Percentiles rank a stretch among this genome's conserved stretches.
Conservation (phyloP, 2,888 invertebrate genomes). For the Pterostichus niger region DNA sequence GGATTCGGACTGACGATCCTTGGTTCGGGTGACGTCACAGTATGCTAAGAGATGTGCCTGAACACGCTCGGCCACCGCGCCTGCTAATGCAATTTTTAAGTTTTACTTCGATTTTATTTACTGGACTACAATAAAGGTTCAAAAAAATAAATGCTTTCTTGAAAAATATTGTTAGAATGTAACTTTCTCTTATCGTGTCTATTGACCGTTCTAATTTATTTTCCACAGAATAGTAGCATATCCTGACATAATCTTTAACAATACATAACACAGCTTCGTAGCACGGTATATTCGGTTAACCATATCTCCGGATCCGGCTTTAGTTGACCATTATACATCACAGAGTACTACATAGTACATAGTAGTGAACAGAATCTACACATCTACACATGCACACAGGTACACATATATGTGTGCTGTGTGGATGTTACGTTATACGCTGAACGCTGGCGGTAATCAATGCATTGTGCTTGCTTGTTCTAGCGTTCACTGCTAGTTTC, state of each 20-base stretch:
- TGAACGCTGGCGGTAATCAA: slow-evolving; percentile 16
- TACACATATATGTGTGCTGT: too few relatives aligned
- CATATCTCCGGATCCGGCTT: slow-evolving; percentile 32
- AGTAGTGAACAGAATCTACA: neutral
- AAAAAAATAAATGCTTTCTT: too few relatives aligned
- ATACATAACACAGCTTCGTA: slow-evolving; percentile 19
- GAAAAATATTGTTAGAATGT: too few relatives aligned
- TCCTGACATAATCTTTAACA: slow-evolving; percentile 27
- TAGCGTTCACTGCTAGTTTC: neutral
- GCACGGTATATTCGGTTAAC: slow-evolving; percentile 40
- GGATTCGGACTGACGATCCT: too few relatives aligned
- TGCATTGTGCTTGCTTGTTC: slow-evolving; percentile 35
- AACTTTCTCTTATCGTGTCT: too few relatives aligned
- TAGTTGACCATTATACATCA: slow-evolving; percentile 31
- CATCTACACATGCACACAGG: neutral
- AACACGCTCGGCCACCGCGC: too few relatives aligned
- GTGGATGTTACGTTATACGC: too few relatives aligned
- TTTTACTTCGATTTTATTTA: too few relatives aligned
- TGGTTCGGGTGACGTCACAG: too few relatives aligned
- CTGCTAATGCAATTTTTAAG: too few relatives aligned
- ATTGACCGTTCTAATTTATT: neutral
- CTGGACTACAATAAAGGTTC: too few relatives aligned
- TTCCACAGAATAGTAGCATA: neutral
- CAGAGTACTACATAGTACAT: slow-evolving; percentile 13
- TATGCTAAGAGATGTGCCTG: too few relatives aligned